These are phyloP conservation scores for Watsonalla binaria DNA, from an alignment of 2,888 invertebrate species.

Conservation along the genomic window DNA sequence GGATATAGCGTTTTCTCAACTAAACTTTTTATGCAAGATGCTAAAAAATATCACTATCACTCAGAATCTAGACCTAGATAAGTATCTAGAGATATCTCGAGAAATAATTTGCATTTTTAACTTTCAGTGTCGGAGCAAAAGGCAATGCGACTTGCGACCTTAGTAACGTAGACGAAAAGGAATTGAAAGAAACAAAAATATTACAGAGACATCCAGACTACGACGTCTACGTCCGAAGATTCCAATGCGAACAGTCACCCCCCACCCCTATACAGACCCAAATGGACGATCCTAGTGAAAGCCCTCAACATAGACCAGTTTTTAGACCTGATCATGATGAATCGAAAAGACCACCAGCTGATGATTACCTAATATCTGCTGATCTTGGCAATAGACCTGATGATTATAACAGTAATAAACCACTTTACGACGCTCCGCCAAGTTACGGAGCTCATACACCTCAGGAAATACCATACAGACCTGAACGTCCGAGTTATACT, in stretches of 20 bases:
- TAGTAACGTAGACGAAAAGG: constrained; percentile 52
- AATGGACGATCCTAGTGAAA: constrained; percentile 42
- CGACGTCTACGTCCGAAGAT: constrained; percentile 58
- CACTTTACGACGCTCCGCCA: constrained; percentile 48
- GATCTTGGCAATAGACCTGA: constrained; percentile 53
- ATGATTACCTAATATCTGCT: constrained; percentile 41
- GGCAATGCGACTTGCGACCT: constrained; percentile 70
- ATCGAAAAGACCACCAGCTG: constrained; percentile 44
- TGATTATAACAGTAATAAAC: constrained; percentile 43
- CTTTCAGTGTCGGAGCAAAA: constrained; percentile 67
- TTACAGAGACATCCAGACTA: constrained; percentile 60
- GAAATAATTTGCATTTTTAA: neutral
- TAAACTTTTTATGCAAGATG: too few relatives aligned
- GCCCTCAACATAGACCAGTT: constrained; percentile 52
- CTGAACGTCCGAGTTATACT: constrained; percentile 19
- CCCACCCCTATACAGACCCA: constrained; percentile 55
- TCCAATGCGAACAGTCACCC: constrained; percentile 63
- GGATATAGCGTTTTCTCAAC: too few relatives aligned
- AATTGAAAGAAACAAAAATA: constrained; percentile 50
- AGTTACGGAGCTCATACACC: constrained; percentile 57
- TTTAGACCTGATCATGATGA: constrained; percentile 57
- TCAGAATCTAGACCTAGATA: neutral
- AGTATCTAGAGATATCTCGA: neutral
- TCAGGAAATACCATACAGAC: constrained; percentile 49
- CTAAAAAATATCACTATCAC: too few relatives aligned